Evolutionary conservation across 2,888 invertebrate genomes (phyloP), one percentile per base, ranked within the genome.

Genomic region (Spilosoma lubricipeda): DNA sequence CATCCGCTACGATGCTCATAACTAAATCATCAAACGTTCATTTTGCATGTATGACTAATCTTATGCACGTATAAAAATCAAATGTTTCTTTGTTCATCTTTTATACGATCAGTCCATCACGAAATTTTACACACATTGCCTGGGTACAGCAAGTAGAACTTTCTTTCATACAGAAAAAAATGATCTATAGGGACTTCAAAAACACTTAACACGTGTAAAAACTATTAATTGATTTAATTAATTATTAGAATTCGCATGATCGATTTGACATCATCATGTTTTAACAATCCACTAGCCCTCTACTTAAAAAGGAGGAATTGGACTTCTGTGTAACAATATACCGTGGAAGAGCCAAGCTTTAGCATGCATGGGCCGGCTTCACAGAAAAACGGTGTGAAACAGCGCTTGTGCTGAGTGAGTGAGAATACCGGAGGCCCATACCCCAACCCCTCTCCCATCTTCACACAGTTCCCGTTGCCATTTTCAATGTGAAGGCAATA

Each of bases 1-100:
- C 42, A 56, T 56, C n/a, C 68, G 65, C 36, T 52, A 36, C 23
- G 13, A 59, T 63, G 45, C 48, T 33, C 30, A 63, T 45, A 72
- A 67, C 63, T 63, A 33, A 72, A 67, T 52, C 33, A 30, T 48
- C 15, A 13, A 30, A 20, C 30, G 9, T 30, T 33, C 20, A 68
- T 68, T 33, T 48, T 23, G 33, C 36, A 7, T 52, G 27, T 15
- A 27, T 15, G 27, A 30, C 13, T 59, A 59, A 27, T 27, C 2
- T 59, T 52, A 20, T 23, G 52, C 52, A 52, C 48, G 7, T 48
- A 20, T 48, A 20, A 23, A 23, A 52, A 20, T 52, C 23, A 52
- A 52, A 48, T 23, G 52, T 52, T 52, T 20, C 52, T 52, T 52
- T 52, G 52, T 52, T 20, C 8, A 52, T 52, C 1, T 9, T 52